Evolutionary conservation across 2,888 invertebrate species (phyloP), one percentile per base, ranked within the genome.

Genomic region (Drosophila prostipennis): DNA sequence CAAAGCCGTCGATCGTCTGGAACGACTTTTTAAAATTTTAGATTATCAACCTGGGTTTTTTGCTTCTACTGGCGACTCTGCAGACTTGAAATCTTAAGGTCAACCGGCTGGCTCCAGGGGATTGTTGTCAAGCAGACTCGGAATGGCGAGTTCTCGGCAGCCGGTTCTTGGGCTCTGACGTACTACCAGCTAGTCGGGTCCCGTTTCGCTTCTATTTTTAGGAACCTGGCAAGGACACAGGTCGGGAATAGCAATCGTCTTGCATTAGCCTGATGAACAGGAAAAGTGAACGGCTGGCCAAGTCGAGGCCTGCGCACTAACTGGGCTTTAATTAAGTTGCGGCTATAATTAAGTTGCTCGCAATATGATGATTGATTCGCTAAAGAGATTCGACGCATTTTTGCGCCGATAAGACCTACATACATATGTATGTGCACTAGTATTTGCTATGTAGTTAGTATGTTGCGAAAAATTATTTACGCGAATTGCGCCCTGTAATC

Each of bases 31-130:
- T 34, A 16, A 19, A 29, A 60, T 36, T 19, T 46, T n/a, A 19
- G 54, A 53, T 60, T 40, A 61, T 49, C 60, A 68, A 43, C 34
- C 39, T 39, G n/a, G 16, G 43, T 40, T 37, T 29, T 40, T 34
- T 34, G n/a, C 16, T 59, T 39, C 37, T 23, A 7, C 32, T 39
- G 55, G 36, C 43, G 42, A 59, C 51, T 43, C 43, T 52, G 52
- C 51, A 42, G 46, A 53, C 45, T 26, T 56, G 58, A 39, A 65
- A 64, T 71, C 56, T 80, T 76, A 78, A 82, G 81, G 76, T 80
- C 77, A 79, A 86, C 87, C 70, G 67, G 81, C 74, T 77, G 67
- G 81, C 74, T 77, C 23, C 26, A 55, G 49, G 59, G 36, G 54
- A 61, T 61, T 58, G 56, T 48, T 49, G 36, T 19, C 58, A 63